Evolutionary conservation across 1,140 invertebrate genomes (phyloP).

Genomic region (Drosophila parabipectinata): DNA sequence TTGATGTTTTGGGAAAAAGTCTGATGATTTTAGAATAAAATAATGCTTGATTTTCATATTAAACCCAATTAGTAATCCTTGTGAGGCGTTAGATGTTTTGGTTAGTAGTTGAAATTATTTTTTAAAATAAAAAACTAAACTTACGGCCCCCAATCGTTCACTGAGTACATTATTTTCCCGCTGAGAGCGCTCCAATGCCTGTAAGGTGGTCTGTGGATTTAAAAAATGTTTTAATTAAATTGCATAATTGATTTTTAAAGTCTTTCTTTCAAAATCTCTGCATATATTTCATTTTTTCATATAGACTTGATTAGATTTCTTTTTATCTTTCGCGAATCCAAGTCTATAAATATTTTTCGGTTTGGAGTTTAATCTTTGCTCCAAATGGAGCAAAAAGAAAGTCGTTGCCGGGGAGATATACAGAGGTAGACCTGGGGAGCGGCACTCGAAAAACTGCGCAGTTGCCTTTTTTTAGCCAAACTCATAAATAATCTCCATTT

Average conservation of each 20-base stretch:
- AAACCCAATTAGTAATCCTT: constrained; percentile 13
- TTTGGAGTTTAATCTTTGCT: constrained; percentile 33
- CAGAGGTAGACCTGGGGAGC: constrained; percentile 7
- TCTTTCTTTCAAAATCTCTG: background rate
- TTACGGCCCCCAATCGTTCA: constrained; percentile 86
- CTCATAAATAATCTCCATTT: constrained; percentile 65
- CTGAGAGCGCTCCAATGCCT: constrained; percentile 87
- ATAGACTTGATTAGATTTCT: constrained; percentile 16
- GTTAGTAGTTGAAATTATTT: constrained; percentile 19
- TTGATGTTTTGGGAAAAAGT: background rate
- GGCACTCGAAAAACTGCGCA: constrained; percentile 72
- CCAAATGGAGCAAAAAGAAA: constrained; percentile 57
- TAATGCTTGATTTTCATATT: constrained; percentile 1
- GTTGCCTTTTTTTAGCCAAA: constrained; percentile 33
- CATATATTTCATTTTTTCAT: constrained; percentile 5
- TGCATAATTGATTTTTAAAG: background rate
- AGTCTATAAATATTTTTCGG: constrained; percentile 40
- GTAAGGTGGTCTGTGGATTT: constrained; percentile 84
- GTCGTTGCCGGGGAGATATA: constrained; percentile 53
- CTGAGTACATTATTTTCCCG: constrained; percentile 87
- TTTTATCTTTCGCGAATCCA: constrained; percentile 8
- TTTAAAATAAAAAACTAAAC: constrained; percentile 18
- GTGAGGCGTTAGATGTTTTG: constrained; percentile 9
- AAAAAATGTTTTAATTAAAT: background rate
- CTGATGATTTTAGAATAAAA: background rate